Evolutionary conservation across 2,797 vertebrate genomes (phyloP), one percentile per base, ranked within the genome.

Genomic region (Salmo trutta): DNA sequence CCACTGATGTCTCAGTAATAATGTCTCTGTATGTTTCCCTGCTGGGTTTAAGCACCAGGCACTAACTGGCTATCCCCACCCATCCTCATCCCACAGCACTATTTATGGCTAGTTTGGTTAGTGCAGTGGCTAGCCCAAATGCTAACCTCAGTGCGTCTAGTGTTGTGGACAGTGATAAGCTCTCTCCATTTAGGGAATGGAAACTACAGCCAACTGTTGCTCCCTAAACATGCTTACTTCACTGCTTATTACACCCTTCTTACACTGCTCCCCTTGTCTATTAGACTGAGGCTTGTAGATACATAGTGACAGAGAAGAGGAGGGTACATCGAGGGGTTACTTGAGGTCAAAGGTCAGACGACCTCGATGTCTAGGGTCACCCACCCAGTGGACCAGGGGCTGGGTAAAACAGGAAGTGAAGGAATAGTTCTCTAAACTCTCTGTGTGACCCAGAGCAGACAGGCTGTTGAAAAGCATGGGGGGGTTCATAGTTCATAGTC

Each of bases 381-480:
- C 24, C 62, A 29, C 83, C 90, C 81, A 76, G 10, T 81, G 62
- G 59, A 21, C 47, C 4, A 27, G 53, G 3, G 31, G 75, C 77
- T 81, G 67, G 82, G 76, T 84, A 87, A 69, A 72, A 86, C 86
- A 87, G 85, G 88, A 90, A 91, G 86, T 80, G 41, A 85, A 84
- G 79, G 85, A 88, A 19, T 59, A 19, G 81, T 85, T 93, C 82
- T 89, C 82, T 88, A 81, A 75, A 88, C 84, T 67, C 47, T 81
- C 78, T 29, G 74, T 91, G 86, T 89, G 92, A 95, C 93, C 90
- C 81, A 56, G 71, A 70, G 75, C 77, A 85, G 81, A 74, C 83
- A 85, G 81, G 73, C 82, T 75, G 83, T 29, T 89, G 83, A 89
- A 87, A 89, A 91, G 93, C 82, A 86, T 89, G 83, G 1, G 84